These are phyloP conservation scores for Crocallis elinguaria DNA, from an alignment of 2,888 invertebrate species.

Conservation along the genomic window DNA sequence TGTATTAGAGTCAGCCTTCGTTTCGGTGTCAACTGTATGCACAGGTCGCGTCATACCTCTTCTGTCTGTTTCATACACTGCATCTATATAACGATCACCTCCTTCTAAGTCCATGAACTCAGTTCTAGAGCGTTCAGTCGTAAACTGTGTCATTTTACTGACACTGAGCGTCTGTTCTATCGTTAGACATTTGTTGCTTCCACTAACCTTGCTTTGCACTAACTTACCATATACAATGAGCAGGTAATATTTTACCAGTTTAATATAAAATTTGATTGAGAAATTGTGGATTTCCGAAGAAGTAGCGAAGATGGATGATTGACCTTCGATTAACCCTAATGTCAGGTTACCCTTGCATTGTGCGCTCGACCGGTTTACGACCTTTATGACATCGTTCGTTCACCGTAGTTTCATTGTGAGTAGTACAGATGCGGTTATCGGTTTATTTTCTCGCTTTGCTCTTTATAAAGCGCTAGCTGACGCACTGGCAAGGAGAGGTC, in stretches of 20 bases:
- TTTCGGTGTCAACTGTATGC: not conserved
- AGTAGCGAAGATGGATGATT: slow-evolving; percentile 43
- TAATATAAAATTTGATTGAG: slow-evolving; percentile 34
- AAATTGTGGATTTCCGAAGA: slow-evolving; percentile 33
- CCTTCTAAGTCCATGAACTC: slow-evolving; percentile 61
- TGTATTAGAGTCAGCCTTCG: not conserved
- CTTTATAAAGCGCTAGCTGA: slow-evolving; percentile 79
- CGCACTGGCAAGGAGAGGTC: slow-evolving; percentile 71
- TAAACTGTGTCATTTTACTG: slow-evolving; percentile 78
- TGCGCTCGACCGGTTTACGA: slow-evolving; percentile 65
- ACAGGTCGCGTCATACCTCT: not conserved
- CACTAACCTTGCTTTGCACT: slow-evolving; percentile 67
- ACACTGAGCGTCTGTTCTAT: slow-evolving; percentile 66
- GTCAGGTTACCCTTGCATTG: slow-evolving; percentile 61
- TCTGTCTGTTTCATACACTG: slow-evolving; percentile 2
- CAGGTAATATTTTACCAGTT: slow-evolving; percentile 41
- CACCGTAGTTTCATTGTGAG: slow-evolving; percentile 64
- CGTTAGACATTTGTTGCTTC: slow-evolving; percentile 62
- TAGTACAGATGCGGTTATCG: slow-evolving; percentile 76
- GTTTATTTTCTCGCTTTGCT: slow-evolving; percentile 80
- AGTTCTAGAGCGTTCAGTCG: slow-evolving; percentile 63
- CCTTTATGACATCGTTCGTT: slow-evolving; percentile 72
- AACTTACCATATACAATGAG: slow-evolving; percentile 52
- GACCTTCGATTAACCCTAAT: slow-evolving; percentile 57
- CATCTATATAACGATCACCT: slow-evolving; percentile 30